Evolutionary conservation across 2,113 vertebrate species (phyloP).

Genomic region (Phoenicopterus ruber): DNA sequence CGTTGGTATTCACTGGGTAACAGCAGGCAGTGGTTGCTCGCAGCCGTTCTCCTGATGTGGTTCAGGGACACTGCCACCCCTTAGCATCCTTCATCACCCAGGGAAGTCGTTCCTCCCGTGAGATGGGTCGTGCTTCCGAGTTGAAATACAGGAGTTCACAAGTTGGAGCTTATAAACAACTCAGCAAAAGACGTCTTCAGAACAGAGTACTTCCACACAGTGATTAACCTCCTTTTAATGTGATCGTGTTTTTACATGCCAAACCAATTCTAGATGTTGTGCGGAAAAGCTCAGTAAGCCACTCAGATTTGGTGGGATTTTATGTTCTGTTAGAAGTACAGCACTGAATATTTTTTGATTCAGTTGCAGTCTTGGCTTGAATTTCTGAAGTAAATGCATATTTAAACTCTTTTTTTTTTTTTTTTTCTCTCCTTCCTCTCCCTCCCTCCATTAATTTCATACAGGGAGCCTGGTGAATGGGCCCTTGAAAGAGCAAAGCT

Average conservation of each 20-base stretch:
- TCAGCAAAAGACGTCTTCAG: not conserved
- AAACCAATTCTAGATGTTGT: not conserved
- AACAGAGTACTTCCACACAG: not conserved
- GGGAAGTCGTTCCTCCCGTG: not conserved
- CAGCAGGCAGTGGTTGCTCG: not conserved
- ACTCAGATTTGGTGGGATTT: rapidly evolving
- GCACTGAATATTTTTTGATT: not conserved
- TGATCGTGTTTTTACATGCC: not conserved
- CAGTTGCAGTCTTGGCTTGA: not conserved
- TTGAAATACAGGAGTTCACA: not conserved
- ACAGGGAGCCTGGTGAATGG: constrained; percentile 94
- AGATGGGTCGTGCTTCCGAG: not conserved
- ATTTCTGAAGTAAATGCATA: not conserved
- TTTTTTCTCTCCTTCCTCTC: not conserved
- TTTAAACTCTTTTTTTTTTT: not conserved
- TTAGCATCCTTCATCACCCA: not conserved
- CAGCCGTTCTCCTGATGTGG: not conserved
- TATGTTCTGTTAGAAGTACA: not conserved
- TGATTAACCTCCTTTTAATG: not conserved
- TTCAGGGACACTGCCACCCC: not conserved
- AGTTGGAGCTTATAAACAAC: not conserved
- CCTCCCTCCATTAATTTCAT: not conserved
- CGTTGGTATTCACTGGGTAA: not conserved
- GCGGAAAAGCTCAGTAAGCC: not conserved
- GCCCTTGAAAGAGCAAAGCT: constrained; percentile 94